A percentile compares a stretch with the other conserved stretches of the same genome.
Evolutionary conservation across 2,113 vertebrate genomes (phyloP).

Genomic region (Murina feae): DNA sequence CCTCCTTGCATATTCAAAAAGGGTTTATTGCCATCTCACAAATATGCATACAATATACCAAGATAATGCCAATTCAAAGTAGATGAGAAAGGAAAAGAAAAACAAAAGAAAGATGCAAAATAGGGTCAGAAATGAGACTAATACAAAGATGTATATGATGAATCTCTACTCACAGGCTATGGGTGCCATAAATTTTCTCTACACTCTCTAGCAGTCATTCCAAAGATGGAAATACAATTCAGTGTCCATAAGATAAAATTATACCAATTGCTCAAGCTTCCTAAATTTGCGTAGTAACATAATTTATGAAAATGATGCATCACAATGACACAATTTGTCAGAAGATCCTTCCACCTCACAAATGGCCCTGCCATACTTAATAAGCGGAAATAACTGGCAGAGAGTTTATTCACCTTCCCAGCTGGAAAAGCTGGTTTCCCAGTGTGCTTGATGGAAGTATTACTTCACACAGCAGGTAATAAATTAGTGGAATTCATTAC

Average conservation of each 20-base stretch:
- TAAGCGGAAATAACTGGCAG: slow-evolving; percentile 63
- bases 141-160: neutral
- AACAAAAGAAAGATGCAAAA: neutral
- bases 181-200: slow-evolving; percentile 27
- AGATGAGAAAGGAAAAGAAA: neutral
- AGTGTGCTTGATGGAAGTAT: slow-evolving; percentile 34
- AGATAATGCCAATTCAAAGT: neutral
- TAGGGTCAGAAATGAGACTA: slow-evolving; percentile 11
- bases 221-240: slow-evolving; percentile 59
- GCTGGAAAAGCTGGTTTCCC: slow-evolving; percentile 36
- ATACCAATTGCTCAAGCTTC: slow-evolving; percentile 53
- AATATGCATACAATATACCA: neutral
- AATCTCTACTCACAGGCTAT: neutral
- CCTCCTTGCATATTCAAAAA: neutral
- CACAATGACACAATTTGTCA: slow-evolving; percentile 60
- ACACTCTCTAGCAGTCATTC: slow-evolving; percentile 13
- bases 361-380: slow-evolving; percentile 59
- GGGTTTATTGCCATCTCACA: neutral
- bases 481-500: slow-evolving; percentile 72
- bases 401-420: slow-evolving; percentile 55
- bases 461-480: slow-evolving; percentile 64
- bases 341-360: slow-evolving; percentile 51
- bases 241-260: slow-evolving; percentile 44
- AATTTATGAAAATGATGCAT: slow-evolving; percentile 65
- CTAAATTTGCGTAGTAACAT: slow-evolving; percentile 67